Evolutionary conservation across 2,797 vertebrate species (phyloP), one percentile per base, ranked within the genome.

Genomic region (Esox masquinongy): DNA sequence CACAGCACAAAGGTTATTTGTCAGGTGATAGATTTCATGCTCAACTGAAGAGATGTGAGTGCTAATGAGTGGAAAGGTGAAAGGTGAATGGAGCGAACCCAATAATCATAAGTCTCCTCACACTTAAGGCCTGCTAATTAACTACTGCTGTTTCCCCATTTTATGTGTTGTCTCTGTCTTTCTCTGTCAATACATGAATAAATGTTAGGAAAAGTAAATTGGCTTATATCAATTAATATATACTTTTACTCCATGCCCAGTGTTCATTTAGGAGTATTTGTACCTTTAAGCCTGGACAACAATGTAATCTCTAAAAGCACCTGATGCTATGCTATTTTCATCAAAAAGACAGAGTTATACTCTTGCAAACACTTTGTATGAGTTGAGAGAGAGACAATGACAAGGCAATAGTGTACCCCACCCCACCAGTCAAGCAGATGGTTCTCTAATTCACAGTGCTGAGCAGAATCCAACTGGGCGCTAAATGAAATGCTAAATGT

Each of bases 61-160:
- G 63, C n/a, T 73, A 76, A 73, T 51, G 71, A 72, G 51, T 19
- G 50, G 75, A 26, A 17, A 70, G 67, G 64, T 68, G 69, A 77
- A 31, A 68, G 36, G 53, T 77, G 39, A 72, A 17, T 26, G 31
- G 34, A 63, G 49, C 3, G 24, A 53, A 66, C 22, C 34, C 47
- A 53, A 80, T 74, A 71, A 22, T 59, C 36, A 74, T 71, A 72
- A 59, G 47, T 74, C 56, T 73, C 72, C 51, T 69, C 70, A 59
- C 70, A 70, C 29, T 69, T 70, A 50, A 56, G 2, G 26, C 9
- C 22, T 69, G 24, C 14, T 17, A 56, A 70, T 43, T 61, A 75
- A 68, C 53, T 74, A 68, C 24, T 49, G 16, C 47, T 43, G 77
- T 50, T 66, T 79, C 73, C 70, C 74, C 74, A 49, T 17, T 9